Conservation (phyloP, 1,140 invertebrate species). For the Heliconius congener region DNA sequence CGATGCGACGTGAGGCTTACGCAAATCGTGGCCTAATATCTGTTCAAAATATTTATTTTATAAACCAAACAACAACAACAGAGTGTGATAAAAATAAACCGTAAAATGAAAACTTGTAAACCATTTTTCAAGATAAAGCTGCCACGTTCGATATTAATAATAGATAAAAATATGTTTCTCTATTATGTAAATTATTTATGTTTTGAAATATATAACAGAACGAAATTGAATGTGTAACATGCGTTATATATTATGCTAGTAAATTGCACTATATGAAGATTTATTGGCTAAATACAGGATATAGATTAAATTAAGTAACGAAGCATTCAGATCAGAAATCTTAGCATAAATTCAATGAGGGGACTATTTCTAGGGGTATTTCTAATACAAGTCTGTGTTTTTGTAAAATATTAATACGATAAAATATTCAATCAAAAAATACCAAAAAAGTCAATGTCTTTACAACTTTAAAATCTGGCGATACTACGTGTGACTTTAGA, state of each 20-base stretch:
- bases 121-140: constrained; percentile 11
- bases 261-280: not conserved
- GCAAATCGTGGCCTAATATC: constrained; percentile 25
- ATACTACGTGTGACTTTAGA: not conserved
- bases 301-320: not conserved
- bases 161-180: constrained; percentile 14
- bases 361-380: too few species aligned
- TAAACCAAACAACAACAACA: not conserved
- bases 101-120: constrained; percentile 10
- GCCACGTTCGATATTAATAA: constrained; percentile 9
- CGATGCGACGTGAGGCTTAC: constrained; percentile 24
- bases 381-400: not conserved
- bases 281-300: not conserved
- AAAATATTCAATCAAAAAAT: not conserved
- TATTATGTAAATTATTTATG: constrained; percentile 9
- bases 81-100: constrained; percentile 9
- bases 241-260: not conserved
- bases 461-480: not conserved
- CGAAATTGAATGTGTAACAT: not conserved
- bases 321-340: not conserved
- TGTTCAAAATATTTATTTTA: constrained; percentile 11
- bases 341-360: too few species aligned
- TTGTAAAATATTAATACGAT: not conserved
- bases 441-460: not conserved
- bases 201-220: not conserved